Percentiles rank a stretch among this genome's conserved stretches.
phyloP scores from a whole-genome alignment of 2,888 invertebrate genomes.

The Thumatha senex region DNA sequence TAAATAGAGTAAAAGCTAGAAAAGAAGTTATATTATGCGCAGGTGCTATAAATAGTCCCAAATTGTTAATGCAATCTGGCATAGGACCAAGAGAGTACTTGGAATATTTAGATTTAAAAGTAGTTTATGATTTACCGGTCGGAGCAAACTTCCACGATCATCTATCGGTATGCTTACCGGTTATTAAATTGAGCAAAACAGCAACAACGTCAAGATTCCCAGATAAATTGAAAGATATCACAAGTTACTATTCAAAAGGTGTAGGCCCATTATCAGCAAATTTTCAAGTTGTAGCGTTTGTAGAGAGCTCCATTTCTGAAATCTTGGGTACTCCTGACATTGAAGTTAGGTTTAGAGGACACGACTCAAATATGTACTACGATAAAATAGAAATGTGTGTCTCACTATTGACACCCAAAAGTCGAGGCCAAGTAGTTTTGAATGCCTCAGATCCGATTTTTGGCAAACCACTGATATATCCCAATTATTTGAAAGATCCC shows the following conservation, averaged over 20 bases:
- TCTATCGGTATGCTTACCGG: conserved; percentile 71
- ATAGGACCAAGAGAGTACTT: conserved; percentile 73
- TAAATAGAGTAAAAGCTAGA: conserved; percentile 46
- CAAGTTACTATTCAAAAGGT: conserved; percentile 68
- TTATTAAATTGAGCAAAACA: conserved; percentile 65
- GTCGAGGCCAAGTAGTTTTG: conserved; percentile 69
- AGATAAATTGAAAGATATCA: conserved; percentile 71
- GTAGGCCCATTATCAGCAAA: conserved; percentile 72
- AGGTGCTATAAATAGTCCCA: conserved; percentile 74
- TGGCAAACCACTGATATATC: conserved; percentile 72
- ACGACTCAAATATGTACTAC: conserved; percentile 77
- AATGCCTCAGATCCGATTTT: conserved; percentile 66
- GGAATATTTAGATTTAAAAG: conserved; percentile 67
- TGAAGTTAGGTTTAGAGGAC: conserved; percentile 72
- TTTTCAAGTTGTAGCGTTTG: conserved; percentile 71
- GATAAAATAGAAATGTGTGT: conserved; percentile 71
- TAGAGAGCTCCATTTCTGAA: conserved; percentile 68
- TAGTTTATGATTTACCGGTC: conserved; percentile 65
- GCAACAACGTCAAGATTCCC: conserved; percentile 62
- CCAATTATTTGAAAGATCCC: conserved; percentile 68
- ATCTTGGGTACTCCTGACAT: conserved; percentile 70
- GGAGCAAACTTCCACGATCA: conserved; percentile 78
- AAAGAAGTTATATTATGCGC: conserved; percentile 74
- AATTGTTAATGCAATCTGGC: conserved; percentile 74
- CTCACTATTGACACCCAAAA: conserved; percentile 71